Percentiles rank a stretch among this genome's conserved stretches.
Evolutionary conservation across 2,797 vertebrate species (phyloP).

Genomic region (Danio kyathit): DNA sequence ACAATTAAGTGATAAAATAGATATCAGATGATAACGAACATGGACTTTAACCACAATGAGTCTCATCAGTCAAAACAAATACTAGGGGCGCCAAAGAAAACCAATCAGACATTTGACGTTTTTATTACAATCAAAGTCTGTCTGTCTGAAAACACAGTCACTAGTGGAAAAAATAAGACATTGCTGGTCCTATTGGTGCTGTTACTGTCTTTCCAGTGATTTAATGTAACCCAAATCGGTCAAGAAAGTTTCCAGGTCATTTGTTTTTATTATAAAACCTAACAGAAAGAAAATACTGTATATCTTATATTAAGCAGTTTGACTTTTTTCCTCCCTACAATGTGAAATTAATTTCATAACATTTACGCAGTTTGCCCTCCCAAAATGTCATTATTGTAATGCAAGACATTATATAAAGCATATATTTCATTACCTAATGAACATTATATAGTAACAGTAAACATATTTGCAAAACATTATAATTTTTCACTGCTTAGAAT

Average conservation of each 20-base stretch:
- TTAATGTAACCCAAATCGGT: not conserved
- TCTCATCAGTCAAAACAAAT: conserved; percentile 32
- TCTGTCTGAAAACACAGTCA: not conserved
- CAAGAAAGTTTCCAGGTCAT: not conserved
- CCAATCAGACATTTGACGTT: conserved; percentile 7
- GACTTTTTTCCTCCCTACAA: not conserved
- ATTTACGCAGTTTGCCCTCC: not conserved
- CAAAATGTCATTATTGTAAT: no score
- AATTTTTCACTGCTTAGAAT: no score
- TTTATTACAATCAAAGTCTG: conserved; percentile 32
- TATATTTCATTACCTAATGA: no score
- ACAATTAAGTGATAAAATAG: not conserved
- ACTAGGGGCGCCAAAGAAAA: conserved; percentile 22
- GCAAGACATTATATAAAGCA: no score
- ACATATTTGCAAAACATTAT: no score
- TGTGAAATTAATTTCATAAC: not conserved
- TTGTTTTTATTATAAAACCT: not conserved
- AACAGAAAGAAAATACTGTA: not conserved
- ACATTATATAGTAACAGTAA: no score
- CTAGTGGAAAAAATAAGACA: not conserved
- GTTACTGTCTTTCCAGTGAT: not conserved
- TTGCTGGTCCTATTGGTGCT: not conserved
- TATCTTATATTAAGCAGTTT: not conserved
- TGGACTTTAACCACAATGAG: conserved; percentile 4
- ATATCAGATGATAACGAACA: not conserved